phyloP scores from a whole-genome alignment of 2,797 vertebrate genomes.

The Halcyon leucocephala region DNA sequence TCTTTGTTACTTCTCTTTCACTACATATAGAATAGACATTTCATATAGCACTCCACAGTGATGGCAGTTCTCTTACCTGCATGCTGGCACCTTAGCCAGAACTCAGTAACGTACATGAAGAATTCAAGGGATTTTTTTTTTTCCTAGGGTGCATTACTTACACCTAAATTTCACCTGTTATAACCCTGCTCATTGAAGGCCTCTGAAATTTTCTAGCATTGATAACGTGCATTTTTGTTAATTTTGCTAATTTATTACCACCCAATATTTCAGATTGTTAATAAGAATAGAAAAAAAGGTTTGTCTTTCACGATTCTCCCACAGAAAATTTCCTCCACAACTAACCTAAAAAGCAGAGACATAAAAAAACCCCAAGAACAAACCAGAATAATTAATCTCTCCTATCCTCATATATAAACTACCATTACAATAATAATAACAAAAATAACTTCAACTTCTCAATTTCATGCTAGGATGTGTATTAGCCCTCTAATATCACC shows the following conservation, averaged over 20 bases:
- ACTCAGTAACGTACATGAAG: not conserved
- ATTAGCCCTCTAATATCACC: not conserved
- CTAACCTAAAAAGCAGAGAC: not conserved
- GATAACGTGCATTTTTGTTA: not conserved
- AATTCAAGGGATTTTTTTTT: not conserved
- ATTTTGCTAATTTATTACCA: not conserved
- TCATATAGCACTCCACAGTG: not conserved
- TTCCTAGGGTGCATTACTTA: not conserved
- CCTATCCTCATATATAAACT: not conserved
- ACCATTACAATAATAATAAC: not conserved
- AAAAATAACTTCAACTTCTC: not conserved
- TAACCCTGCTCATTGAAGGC: not conserved
- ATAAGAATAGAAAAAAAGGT: not conserved
- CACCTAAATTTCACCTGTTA: not conserved
- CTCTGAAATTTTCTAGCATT: not conserved
- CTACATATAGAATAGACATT: not conserved
- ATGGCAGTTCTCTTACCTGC: not conserved
- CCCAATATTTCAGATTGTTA: not conserved
- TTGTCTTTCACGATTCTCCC: not conserved
- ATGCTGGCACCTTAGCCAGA: not conserved
- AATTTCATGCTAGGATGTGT: not conserved
- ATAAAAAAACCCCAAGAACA: rapidly evolving
- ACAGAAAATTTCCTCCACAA: not conserved
- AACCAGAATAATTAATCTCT: not conserved
- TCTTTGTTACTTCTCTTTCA: not conserved